Base-by-base conservation (phyloP, 2,888 invertebrate genomes). In the Operophtera brumata region DNA sequence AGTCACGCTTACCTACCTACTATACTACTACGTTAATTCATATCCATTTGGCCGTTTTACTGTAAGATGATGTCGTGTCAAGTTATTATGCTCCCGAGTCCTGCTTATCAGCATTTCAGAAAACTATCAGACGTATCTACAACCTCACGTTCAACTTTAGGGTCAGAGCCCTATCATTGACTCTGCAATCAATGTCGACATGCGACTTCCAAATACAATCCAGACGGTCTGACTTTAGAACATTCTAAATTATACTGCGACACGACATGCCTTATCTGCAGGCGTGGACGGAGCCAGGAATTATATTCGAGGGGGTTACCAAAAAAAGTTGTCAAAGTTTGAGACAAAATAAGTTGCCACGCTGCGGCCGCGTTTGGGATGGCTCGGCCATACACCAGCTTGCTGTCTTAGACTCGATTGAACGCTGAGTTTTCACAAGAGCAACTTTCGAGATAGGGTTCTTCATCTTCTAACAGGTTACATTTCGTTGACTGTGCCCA, bases 181-280 rank as follows among this genome's bases (percentile, higher is more conserved):
- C 13, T 36, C 13, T 11, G 13, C 37, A 37, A 35, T 28, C 26
- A 8, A 51, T 46, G 46, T 41, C 46, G 28, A 46, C 50, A 13
- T 42, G 28, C 52, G 35, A 41, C 41, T 40, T 35, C 13, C 30
- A 37, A 28, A 8, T 4, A 32, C 26, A 35, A 34, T n/a, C 12
- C 36, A 25, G 42, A 41, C 20, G 28, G 11, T 35, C 41, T 34
- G 40, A 45, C 28, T 42, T 35, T 7, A 25, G 14, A 20, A 13
- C 12, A 32, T 44, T 20, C 7, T 1, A 28, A 51, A 51, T 41
- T 45, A 20, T n/a, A 35, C 34, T 26, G 7, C 32, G 51, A 34
- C 40, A 45, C 45, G 35, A 44, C 28, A 40, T 30, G 37, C n/a
- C 26, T 12, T 28, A 4, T 20, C 20, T 37, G 26, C 20, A 11